phyloP scores from a whole-genome alignment of 2,113 vertebrate species.

The Psittacus erithacus region DNA sequence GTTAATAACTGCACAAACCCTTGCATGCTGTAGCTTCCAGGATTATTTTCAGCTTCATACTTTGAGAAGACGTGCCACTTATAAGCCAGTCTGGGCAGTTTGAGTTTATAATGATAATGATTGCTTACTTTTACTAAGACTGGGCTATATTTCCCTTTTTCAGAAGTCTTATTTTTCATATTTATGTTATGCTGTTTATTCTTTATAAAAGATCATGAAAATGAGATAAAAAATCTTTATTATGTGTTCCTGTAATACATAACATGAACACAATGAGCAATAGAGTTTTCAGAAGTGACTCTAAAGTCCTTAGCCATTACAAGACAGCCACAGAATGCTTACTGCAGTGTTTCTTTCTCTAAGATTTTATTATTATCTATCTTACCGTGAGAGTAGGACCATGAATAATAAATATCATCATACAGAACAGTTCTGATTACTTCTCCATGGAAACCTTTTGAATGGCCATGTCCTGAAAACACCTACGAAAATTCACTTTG shows the following conservation, averaged over 20 bases:
- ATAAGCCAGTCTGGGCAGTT: slow-evolving; percentile 46
- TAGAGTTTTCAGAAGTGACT: not conserved
- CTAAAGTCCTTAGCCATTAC: not conserved
- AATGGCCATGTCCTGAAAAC: slow-evolving; percentile 22
- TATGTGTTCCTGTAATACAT: not conserved
- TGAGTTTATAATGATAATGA: slow-evolving; percentile 39
- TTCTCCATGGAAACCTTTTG: slow-evolving; percentile 60
- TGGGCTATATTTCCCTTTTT: not conserved
- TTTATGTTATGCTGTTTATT: not conserved
- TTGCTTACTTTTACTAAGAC: not conserved
- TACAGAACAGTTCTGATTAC: slow-evolving; percentile 61
- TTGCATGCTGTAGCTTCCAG: slow-evolving; percentile 45
- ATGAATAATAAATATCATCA: slow-evolving; percentile 67
- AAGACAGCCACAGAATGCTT: not conserved
- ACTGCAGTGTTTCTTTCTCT: not conserved
- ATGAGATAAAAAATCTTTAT: not conserved
- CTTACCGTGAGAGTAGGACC: slow-evolving; percentile 37
- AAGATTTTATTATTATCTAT: slow-evolving; percentile 57
- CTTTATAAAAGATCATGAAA: not conserved
- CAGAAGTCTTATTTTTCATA: not conserved
- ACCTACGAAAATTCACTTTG: slow-evolving; percentile 1
- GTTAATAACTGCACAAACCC: slow-evolving; percentile 61
- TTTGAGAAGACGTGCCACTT: slow-evolving; percentile 66
- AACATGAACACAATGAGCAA: not conserved
- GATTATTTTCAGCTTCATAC: slow-evolving; percentile 75